Evolutionary conservation across 1,140 invertebrate genomes (phyloP), one percentile per base, ranked within the genome.

Genomic region (Conopomorpha cramerella): DNA sequence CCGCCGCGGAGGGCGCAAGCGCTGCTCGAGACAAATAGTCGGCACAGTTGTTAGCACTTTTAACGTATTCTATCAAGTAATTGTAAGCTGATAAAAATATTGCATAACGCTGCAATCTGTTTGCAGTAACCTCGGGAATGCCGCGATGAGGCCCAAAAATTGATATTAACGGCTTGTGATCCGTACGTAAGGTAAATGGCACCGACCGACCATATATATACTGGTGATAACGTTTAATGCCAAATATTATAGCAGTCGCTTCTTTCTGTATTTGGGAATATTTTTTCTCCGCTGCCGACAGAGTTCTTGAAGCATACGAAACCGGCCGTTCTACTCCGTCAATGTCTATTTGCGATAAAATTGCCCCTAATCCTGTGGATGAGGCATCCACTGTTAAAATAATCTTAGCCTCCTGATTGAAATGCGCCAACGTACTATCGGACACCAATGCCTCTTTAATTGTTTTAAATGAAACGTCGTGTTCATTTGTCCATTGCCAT

Each of bases 201-300:
- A n/a, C 23, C 16, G 32, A 12, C 23, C 32, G n/a, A 4, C 16
- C 32, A 11, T 34, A 34, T 26, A 34, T 18, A 19, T 34, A 34
- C 11, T 34, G 32, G 11, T 34, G 32, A 11, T 11, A 34, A 2
- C 23, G n/a, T 19, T 16, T 17, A 3, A 34, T 11, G 61, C 41
- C 50, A 74, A 11, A 78, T 36, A n/a, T 30, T 14, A 80, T 58
- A 2, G 55, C 51, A 2, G 74, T 44, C 1, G 48, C 72, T 54
- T 82, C 79, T 36, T 70, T 66, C 27, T 83, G 77, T 13, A 74
- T 62, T 36, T 77, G 56, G 2, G 30, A 13, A 16, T 74, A 79
- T 30, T 73, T 68, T 35, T 44, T 48, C 49, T 83, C 78, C n/a
- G 72, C 48, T 16, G 38, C 25, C 8, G 43, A 51, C 12, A 84